Evolutionary conservation across 2,888 invertebrate genomes (phyloP).

Genomic region (Dinocampus coccinellae): DNA sequence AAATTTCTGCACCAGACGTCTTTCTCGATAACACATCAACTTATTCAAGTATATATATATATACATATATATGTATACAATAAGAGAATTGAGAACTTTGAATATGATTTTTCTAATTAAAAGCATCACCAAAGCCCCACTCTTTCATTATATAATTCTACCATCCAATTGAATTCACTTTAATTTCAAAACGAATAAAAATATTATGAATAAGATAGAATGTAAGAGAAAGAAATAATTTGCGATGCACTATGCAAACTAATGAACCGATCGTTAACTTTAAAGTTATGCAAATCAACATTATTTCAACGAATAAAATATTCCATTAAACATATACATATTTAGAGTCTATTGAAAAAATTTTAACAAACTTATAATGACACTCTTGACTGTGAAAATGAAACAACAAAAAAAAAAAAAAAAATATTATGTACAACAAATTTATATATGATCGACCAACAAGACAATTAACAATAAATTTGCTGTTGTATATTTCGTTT

Average conservation of each 20-base stretch:
- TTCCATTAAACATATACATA: neutral
- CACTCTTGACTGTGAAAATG: neutral
- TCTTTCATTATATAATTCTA: neutral
- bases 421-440: no score
- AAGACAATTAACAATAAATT: constrained; percentile 49
- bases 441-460: no score
- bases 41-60: neutral
- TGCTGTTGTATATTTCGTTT: constrained; percentile 53
- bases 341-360: neutral
- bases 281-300: constrained; percentile 18
- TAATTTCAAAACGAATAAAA: neutral
- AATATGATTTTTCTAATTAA: constrained; percentile 2
- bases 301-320: constrained; percentile 4
- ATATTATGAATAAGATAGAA: no score
- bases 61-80: neutral
- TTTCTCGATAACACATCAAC: constrained; percentile 8
- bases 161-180: neutral
- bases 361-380: constrained; percentile 30
- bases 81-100: constrained; percentile 2
- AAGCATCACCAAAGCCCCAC: neutral
- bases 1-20: constrained; percentile 18
- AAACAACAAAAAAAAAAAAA: no score
- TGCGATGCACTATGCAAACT: constrained; percentile 9
- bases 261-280: constrained; percentile 7
- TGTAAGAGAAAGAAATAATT: neutral